Evolutionary conservation across 1,140 invertebrate species (phyloP), one percentile per base, ranked within the genome.

Genomic region (Tetranychus urticae): DNA sequence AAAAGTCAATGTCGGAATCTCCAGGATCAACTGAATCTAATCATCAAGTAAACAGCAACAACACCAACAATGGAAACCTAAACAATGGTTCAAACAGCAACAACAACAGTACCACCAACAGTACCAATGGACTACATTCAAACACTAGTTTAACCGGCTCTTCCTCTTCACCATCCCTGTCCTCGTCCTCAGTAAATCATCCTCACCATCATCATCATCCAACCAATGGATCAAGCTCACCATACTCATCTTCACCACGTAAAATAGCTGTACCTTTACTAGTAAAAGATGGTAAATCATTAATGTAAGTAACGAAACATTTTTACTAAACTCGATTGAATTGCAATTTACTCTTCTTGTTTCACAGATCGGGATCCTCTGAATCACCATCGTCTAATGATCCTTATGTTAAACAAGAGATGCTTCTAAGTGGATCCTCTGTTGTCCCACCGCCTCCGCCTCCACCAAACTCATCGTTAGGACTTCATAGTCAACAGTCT

Each of bases 211-310:
- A 31, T 35, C n/a, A 12, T 12, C 23, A 23, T n/a, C 13, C 39
- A 42, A 54, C 34, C 47, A 54, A 14, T 12, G 68, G 85, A 85
- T 0, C 13, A 13, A n/a, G 70, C 72, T 48, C 50, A 71, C n/a
- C 69, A 71, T 23, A 69, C 71, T 2, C 66, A 76, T 39, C 70
- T 73, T 88, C 88, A 0, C 88, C 89, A 0, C 77, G 88, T 37
- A 78, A 89, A 46, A 89, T 96, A 0, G 88, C 89, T 0, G 88
- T 96, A 0, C 89, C 89, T 0, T 88, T 94, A 1, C 71, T 94
- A 37, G 89, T 94, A 1, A 78, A 88, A 34, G 89, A 94, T 68
- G 90, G 90, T 0, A 88, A 91, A 70, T 88, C 88, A 0, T 93
- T 57, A 37, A 61, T 64, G 62, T 61, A 61, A 61, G 62, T 13